Percentiles rank a stretch among this genome's conserved stretches.
phyloP scores from a whole-genome alignment of 2,888 invertebrate species.

The Mythimna loreyi region DNA sequence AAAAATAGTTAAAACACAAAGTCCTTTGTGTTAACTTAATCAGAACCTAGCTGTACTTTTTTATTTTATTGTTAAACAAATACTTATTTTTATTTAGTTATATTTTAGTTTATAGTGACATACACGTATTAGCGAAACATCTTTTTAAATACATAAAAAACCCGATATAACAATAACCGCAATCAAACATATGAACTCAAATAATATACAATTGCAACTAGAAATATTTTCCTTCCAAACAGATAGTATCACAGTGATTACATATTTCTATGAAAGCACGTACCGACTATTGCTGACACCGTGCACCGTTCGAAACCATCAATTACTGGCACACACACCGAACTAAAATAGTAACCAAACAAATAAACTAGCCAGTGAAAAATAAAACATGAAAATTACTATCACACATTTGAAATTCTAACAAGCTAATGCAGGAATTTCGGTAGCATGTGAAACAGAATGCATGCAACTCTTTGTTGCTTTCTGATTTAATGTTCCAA shows the following conservation, averaged over 20 bases:
- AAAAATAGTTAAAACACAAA: neutral
- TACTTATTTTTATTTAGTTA: no score
- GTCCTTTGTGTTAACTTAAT: neutral
- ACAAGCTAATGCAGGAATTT: conserved; percentile 1
- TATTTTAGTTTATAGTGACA: no score
- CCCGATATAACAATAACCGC: neutral
- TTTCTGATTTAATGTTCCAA: neutral
- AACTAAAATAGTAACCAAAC: conserved; percentile 22
- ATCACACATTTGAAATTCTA: conserved; percentile 4
- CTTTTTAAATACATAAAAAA: neutral
- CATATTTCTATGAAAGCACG: conserved; percentile 43
- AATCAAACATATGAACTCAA: neutral
- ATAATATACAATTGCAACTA: neutral
- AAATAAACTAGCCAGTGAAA: neutral
- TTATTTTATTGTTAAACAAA: no score
- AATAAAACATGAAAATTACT: conserved; percentile 1
- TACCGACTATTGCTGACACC: conserved; percentile 35
- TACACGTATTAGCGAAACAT: neutral
- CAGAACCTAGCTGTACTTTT: no score
- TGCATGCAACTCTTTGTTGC: conserved; percentile 11
- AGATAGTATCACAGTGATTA: conserved; percentile 53
- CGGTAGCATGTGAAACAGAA: conserved; percentile 3
- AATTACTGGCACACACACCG: conserved; percentile 37
- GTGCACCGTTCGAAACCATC: conserved; percentile 18
- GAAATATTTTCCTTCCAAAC: conserved; percentile 7